These are phyloP conservation scores for Drosophila parabipectinata DNA, from an alignment of 1,140 invertebrate genomes.

Conservation along the genomic window DNA sequence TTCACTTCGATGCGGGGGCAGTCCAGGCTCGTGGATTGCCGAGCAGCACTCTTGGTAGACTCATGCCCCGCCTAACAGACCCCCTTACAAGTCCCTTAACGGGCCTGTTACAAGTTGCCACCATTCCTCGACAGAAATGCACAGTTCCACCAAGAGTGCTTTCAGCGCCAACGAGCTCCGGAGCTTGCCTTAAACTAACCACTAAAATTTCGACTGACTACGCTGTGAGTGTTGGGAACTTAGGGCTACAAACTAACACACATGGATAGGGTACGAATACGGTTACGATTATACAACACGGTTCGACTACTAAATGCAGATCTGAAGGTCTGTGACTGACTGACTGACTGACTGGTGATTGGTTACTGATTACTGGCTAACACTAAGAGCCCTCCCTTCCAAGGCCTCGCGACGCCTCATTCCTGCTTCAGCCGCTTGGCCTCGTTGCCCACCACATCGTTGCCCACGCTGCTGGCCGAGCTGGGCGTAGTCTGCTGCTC, in stretches of 20 bases:
- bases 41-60: not conserved
- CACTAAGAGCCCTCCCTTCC: slow-evolving; percentile 21
- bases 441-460: slow-evolving; percentile 51
- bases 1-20: slow-evolving; percentile 73
- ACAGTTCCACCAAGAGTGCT: slow-evolving; percentile 1
- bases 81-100: too few species aligned
- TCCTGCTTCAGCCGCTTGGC: slow-evolving; percentile 80
- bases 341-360: not conserved
- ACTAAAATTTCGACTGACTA: slow-evolving; percentile 49
- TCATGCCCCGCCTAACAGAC: too few species aligned
- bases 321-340: slow-evolving; percentile 19
- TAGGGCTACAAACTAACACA: slow-evolving; percentile 67
- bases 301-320: slow-evolving; percentile 65
- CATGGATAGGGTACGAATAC: slow-evolving; percentile 42
- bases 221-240: slow-evolving; percentile 41
- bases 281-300: slow-evolving; percentile 44
- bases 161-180: slow-evolving; percentile 2
- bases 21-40: slow-evolving; percentile 20
- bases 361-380: slow-evolving; percentile 41
- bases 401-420: slow-evolving; percentile 53
- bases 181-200: slow-evolving; percentile 55
- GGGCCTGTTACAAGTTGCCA: too few species aligned
- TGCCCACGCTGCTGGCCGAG: slow-evolving; percentile 28
- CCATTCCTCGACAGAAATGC: too few species aligned
- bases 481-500: slow-evolving; percentile 56